Evolutionary conservation across 2,797 vertebrate species (phyloP).

Genomic region (Sebastes dallii): DNA sequence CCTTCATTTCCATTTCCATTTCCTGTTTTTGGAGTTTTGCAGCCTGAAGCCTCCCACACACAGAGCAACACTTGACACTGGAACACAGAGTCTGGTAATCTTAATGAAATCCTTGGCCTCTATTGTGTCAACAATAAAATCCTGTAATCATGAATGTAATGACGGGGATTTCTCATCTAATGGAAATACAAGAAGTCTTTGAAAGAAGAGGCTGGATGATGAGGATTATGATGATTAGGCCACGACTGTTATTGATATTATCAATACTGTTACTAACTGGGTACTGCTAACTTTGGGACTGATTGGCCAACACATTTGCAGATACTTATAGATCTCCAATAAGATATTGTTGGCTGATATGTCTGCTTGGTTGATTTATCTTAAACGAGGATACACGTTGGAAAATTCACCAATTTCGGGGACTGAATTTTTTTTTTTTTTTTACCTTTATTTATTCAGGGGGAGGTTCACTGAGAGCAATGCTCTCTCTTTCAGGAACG

Average conservation of each 20-base stretch:
- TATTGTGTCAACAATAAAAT: conserved; percentile 1
- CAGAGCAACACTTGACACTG: accelerated
- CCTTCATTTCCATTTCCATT: conserved; percentile 8
- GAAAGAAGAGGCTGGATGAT: not conserved
- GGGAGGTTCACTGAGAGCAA: too few relatives aligned
- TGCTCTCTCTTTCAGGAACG: too few relatives aligned
- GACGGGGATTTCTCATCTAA: not conserved
- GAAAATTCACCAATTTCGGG: not conserved
- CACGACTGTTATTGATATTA: not conserved
- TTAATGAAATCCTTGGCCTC: not conserved
- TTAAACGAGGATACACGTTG: not conserved
- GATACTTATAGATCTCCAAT: not conserved
- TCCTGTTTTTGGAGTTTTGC: conserved; percentile 3
- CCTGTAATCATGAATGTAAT: not conserved
- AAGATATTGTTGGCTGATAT: not conserved
- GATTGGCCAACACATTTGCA: too few relatives aligned
- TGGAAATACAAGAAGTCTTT: not conserved
- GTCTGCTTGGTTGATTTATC: not conserved
- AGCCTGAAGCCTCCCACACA: not conserved
- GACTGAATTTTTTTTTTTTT: accelerated
- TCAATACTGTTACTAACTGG: too few relatives aligned
- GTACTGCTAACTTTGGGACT: too few relatives aligned
- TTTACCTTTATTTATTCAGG: too few relatives aligned
- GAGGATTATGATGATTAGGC: not conserved
- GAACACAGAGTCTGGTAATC: not conserved